phyloP scores from a whole-genome alignment of 2,797 vertebrate species.

The Microchirus variegatus region DNA sequence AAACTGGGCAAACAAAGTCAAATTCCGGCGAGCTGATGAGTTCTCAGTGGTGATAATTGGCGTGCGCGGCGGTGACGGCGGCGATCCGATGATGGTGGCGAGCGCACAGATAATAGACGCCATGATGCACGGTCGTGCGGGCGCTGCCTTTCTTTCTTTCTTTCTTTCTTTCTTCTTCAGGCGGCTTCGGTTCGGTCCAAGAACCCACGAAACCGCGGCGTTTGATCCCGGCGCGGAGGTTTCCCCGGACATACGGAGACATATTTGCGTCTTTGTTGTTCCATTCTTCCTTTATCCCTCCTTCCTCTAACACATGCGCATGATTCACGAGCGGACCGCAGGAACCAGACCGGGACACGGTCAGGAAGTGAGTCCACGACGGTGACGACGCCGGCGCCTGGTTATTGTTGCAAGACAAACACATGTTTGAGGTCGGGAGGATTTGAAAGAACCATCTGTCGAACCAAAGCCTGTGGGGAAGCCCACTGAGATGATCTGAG shows the following conservation, averaged over 20 bases:
- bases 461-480: constrained; percentile 76
- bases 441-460: constrained; percentile 86
- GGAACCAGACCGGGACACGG: no score
- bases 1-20: constrained; percentile 57
- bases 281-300: no score
- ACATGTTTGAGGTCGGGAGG: constrained; percentile 79
- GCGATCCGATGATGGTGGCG: constrained; percentile 53
- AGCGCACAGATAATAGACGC: no score
- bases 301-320: neutral
- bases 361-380: neutral
- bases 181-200: no score
- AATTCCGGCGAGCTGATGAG: constrained; percentile 53
- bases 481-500: constrained; percentile 81
- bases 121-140: no score
- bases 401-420: constrained; percentile 68
- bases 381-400: constrained; percentile 11
- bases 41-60: neutral
- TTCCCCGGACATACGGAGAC: no score
- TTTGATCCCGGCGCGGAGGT: no score
- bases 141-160: no score
- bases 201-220: no score
- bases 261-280: no score
- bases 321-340: neutral
- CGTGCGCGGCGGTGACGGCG: no score
- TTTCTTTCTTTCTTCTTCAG: no score